Conservation (phyloP, 2,797 vertebrate species). For the Synanceia verrucosa region DNA sequence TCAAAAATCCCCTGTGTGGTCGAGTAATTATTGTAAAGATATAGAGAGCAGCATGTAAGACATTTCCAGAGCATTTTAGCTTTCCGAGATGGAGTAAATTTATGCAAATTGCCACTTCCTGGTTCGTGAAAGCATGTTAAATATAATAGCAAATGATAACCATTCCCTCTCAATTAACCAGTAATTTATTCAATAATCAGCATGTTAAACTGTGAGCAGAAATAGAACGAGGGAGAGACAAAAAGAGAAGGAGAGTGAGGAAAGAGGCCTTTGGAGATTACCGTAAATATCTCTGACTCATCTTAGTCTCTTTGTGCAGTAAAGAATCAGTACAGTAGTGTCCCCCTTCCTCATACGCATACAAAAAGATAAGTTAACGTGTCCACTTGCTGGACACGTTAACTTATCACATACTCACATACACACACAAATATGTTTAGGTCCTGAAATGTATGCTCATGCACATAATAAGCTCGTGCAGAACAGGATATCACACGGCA, state of each 20-base stretch:
- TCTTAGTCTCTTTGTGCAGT: conserved; percentile 73
- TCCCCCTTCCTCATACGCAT: conserved; percentile 28
- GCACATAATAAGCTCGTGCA: not conserved
- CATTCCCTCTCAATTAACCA: conserved; percentile 59
- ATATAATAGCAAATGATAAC: conserved; percentile 62
- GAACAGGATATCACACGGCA: conserved; percentile 8
- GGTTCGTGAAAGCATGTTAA: conserved; percentile 48
- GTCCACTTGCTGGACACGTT: conserved; percentile 27
- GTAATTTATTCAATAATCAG: conserved; percentile 61
- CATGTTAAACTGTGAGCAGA: conserved; percentile 39
- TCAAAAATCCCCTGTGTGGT: not conserved
- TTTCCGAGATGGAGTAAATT: conserved; percentile 12
- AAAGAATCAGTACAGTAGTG: conserved; percentile 65
- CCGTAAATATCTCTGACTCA: conserved; percentile 83
- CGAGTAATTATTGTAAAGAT: conserved; percentile 2
- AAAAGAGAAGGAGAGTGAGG: conserved; percentile 32
- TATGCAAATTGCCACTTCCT: conserved; percentile 57
- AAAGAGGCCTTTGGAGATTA: conserved; percentile 67
- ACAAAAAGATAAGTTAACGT: conserved; percentile 8
- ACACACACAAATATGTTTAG: conserved; percentile 12
- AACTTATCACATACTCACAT: not conserved
- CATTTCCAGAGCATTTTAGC: conserved; percentile 14
- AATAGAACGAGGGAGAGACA: conserved; percentile 33
- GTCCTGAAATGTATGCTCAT: conserved; percentile 7
- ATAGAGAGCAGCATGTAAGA: conserved; percentile 1